Base-by-base conservation (phyloP, 2,113 vertebrate species). In the Callipepla squamata region DNA sequence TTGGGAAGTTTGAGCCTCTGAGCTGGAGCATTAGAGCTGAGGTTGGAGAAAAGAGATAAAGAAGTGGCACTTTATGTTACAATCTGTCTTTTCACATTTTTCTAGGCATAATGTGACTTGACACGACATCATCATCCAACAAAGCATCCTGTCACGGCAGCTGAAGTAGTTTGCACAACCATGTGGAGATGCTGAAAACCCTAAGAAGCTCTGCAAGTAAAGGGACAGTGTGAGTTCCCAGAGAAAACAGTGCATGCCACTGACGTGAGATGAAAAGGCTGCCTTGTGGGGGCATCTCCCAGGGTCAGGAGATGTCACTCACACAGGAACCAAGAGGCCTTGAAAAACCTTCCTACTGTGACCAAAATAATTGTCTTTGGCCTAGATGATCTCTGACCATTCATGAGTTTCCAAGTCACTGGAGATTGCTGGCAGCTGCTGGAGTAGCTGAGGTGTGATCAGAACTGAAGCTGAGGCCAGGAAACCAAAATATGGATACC, bases 1-100 rank as follows among this genome's bases (percentile, higher is more conserved):
- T 70, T 92, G 55, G 40, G 47, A 68, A 90, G 45, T 59, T 86
- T 61, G 76, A 87, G 80, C 55, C 58, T 57, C 26, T 8, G 47
- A 80, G 80, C 55, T 48, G 26, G 13, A 85, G 74, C 51, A 48
- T 85, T 38, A 76, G 86, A 66, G 72, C 78, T 53, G 68, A 87
- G 32, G 21, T 18, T 92, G 62, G 42, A 16, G 82, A 47, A 92
- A 68, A 3, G 8, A 85, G 76, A 80, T 73, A 51, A 80, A 88
- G 70, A 92, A 86, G 78, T 90, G 80, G 57, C 95, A 91, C 23
- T 14, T 7, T 89, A 65, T 89, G 90, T 96, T 94, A 93, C 90
- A 51, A 4, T 55, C 48, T 95, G 92, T 96, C 94, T 96, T 96
- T 87, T 97, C 91, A 58, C 48, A 89, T 97, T 57, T 80, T 11